Conservation (phyloP, 2,888 invertebrate species). For the Norana najaformis region DNA sequence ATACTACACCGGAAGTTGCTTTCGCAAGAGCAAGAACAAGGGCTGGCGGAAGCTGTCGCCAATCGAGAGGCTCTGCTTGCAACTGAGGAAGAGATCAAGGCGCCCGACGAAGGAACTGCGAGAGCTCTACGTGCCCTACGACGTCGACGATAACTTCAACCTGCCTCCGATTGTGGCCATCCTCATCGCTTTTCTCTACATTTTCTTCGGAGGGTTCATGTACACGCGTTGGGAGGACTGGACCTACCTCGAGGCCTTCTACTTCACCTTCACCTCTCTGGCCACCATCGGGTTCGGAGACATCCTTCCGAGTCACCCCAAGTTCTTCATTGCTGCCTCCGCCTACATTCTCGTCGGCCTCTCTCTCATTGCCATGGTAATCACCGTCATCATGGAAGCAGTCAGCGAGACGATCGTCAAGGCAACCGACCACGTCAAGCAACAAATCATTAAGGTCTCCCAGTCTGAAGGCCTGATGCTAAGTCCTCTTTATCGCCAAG, state of each 20-base stretch:
- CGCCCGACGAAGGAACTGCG: neutral
- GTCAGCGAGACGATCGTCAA: constrained; percentile 47
- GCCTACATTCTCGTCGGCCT: constrained; percentile 91
- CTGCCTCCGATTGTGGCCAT: constrained; percentile 88
- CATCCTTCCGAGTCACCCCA: constrained; percentile 82
- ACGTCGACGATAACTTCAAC: constrained; percentile 78
- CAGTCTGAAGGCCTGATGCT: neutral
- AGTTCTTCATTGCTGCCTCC: constrained; percentile 86
- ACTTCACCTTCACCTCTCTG: constrained; percentile 95
- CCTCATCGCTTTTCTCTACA: constrained; percentile 79
- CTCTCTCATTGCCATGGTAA: constrained; percentile 93
- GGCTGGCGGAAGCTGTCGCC: constrained; percentile 25
- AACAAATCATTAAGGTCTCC: neutral
- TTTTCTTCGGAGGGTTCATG: constrained; percentile 80
- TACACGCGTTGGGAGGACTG: constrained; percentile 71
- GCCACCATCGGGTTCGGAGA: constrained; percentile 97
- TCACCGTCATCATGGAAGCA: constrained; percentile 70
- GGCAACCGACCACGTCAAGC: constrained; percentile 47
- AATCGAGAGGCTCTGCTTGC: neutral
- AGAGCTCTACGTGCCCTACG: constrained; percentile 27
- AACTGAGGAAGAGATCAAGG: neutral
- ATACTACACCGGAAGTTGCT: constrained; percentile 79
- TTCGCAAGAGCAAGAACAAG: constrained; percentile 65
- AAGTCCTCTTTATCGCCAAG: neutral
- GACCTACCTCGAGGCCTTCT: constrained; percentile 91